Conservation (phyloP, 1,140 invertebrate genomes). For the Thaumetopoea pityocampa region DNA sequence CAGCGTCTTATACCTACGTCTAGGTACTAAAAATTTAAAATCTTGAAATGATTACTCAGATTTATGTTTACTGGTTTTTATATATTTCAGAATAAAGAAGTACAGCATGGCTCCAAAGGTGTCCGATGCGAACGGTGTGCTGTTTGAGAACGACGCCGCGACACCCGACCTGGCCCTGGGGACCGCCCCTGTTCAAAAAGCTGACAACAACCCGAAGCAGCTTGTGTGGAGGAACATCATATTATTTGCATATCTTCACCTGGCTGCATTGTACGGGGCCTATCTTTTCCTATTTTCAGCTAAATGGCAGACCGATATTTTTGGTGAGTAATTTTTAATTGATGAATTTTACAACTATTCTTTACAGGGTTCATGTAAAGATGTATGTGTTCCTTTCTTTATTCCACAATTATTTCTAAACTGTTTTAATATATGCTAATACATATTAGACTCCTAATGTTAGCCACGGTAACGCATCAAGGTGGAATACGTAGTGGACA, state of each 20-base stretch:
- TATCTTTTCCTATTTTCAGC: slow-evolving; percentile 88
- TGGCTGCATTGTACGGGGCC: slow-evolving; percentile 89
- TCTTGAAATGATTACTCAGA: too few relatives aligned
- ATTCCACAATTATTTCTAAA: too few relatives aligned
- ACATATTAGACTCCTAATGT: too few relatives aligned
- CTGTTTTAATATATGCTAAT: too few relatives aligned
- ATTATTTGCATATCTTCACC: slow-evolving; percentile 90
- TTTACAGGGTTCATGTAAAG: too few relatives aligned
- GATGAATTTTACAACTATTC: too few relatives aligned
- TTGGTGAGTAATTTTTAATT: slow-evolving; percentile 79
- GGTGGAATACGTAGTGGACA: too few relatives aligned
- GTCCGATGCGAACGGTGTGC: slow-evolving; percentile 77
- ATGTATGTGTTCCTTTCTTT: too few relatives aligned
- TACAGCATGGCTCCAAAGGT: slow-evolving; percentile 79
- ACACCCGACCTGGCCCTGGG: slow-evolving; percentile 74
- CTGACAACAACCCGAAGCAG: slow-evolving; percentile 73
- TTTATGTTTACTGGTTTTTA: slow-evolving; percentile 11
- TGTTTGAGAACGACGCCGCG: slow-evolving; percentile 80
- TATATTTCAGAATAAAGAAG: slow-evolving; percentile 13
- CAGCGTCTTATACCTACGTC: too few relatives aligned
- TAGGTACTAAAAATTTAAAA: too few relatives aligned
- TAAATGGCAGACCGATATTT: slow-evolving; percentile 84
- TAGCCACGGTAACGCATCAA: too few relatives aligned
- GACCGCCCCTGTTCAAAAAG: slow-evolving; percentile 51
- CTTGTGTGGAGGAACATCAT: slow-evolving; percentile 96